These are phyloP conservation scores for Rotaria macrura DNA, from an alignment of 2,888 invertebrate species.

Conservation along the genomic window DNA sequence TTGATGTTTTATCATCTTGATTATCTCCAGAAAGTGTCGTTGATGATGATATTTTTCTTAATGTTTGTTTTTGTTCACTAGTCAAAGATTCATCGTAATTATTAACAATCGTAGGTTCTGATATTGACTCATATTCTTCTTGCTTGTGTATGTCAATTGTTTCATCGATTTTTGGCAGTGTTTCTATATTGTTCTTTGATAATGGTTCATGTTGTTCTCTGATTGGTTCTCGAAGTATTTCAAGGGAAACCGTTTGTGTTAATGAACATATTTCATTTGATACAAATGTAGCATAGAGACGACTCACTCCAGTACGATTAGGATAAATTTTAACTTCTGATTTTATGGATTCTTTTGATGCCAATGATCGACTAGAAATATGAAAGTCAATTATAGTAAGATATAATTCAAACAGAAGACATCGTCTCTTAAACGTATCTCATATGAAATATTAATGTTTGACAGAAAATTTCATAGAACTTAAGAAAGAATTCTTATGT, in stretches of 20 bases:
- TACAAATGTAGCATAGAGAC: background rate
- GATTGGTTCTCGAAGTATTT: background rate
- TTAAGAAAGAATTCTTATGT: background rate
- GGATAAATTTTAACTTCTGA: background rate
- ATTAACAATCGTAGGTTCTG: background rate
- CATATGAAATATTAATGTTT: too few species aligned
- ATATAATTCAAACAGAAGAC: too few species aligned
- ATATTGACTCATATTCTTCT: background rate
- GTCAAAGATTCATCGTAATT: background rate
- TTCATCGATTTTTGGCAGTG: background rate
- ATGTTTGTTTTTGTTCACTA: background rate
- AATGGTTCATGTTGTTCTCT: background rate
- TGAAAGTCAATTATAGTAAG: too few species aligned
- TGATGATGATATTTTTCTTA: background rate
- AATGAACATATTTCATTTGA: background rate
- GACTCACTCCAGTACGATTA: background rate
- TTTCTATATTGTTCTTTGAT: background rate
- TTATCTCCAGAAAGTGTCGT: background rate
- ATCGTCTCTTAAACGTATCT: too few species aligned
- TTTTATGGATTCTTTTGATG: background rate
- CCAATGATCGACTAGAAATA: background rate
- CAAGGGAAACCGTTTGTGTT: background rate
- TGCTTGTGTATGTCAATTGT: background rate
- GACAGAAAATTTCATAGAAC: too few species aligned
- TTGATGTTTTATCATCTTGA: background rate